These are phyloP conservation scores for Amphiduros pacificus DNA, from an alignment of 2,888 invertebrate genomes.

Conservation along the genomic window DNA sequence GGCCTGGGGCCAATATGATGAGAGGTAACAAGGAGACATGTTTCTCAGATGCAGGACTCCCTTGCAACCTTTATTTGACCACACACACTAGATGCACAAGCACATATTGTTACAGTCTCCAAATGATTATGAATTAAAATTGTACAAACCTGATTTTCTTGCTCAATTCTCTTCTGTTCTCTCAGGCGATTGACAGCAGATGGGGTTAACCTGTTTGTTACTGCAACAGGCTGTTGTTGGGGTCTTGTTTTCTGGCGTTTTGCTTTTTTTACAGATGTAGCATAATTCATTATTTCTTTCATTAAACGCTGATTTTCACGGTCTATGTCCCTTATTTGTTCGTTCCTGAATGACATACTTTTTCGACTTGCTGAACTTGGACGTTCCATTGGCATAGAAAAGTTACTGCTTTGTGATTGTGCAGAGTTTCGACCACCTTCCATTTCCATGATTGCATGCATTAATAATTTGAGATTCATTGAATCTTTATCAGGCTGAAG, in stretches of 20 bases:
- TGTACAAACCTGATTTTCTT: no score
- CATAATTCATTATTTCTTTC: slow-evolving; percentile 41
- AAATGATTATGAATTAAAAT: no score
- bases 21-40: no score
- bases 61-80: no score
- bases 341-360: slow-evolving; percentile 39
- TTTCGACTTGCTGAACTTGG: background rate
- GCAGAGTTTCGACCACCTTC: slow-evolving; percentile 15
- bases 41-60: no score
- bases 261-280: slow-evolving; percentile 10
- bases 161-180: slow-evolving; percentile 63
- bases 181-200: slow-evolving; percentile 63
- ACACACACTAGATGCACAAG: no score
- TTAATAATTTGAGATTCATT: slow-evolving; percentile 25
- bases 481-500: slow-evolving; percentile 18
- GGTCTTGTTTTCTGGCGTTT: no score
- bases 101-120: no score
- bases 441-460: slow-evolving; percentile 30
- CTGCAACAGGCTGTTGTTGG: slow-evolving; percentile 59
- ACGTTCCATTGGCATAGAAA: background rate
- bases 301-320: slow-evolving; percentile 52
- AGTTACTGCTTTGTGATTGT: background rate
- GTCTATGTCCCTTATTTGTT: slow-evolving; percentile 45
- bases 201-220: slow-evolving; percentile 14
- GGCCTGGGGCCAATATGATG: no score